Evolutionary conservation across 2,113 vertebrate species (phyloP).

Genomic region (Campylomormyrus tamandua): DNA sequence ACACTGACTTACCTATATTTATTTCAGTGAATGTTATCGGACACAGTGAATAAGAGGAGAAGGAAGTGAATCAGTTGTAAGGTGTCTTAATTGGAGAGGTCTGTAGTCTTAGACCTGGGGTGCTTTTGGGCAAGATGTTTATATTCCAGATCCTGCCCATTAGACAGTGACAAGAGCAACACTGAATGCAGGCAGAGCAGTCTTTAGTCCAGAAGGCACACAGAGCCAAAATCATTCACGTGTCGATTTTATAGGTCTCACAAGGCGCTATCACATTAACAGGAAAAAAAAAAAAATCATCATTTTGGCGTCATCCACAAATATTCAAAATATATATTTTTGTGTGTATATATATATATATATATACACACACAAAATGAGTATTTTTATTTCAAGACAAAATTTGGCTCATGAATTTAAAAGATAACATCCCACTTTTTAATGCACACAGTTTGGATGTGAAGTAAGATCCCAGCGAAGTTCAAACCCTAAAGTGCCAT

Average conservation of each 20-base stretch:
- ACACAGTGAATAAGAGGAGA: not conserved
- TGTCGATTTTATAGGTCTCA: not conserved
- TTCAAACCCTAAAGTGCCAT: not conserved
- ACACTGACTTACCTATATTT: not conserved
- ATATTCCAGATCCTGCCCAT: not conserved
- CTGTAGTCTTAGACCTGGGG: not conserved
- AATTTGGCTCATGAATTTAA: not conserved
- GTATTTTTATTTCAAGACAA: not conserved
- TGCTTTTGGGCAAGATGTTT: not conserved
- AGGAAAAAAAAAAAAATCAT: not conserved
- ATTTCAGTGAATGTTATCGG: not conserved
- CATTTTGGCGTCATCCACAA: not conserved
- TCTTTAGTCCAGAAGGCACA: not conserved
- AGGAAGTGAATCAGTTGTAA: not conserved
- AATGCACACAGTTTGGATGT: not conserved
- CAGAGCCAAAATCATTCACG: not conserved
- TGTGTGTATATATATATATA: too few relatives aligned
- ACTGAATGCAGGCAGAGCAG: not conserved
- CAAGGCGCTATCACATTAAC: not conserved
- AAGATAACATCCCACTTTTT: not conserved
- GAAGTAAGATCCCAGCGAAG: not conserved
- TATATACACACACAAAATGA: not conserved
- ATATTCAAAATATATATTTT: not conserved
- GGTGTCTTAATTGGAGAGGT: not conserved
- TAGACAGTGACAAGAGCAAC: not conserved